Percentiles rank a stretch among this genome's conserved stretches.
These are phyloP conservation scores for Dromius quadrimaculatus DNA, from an alignment of 2,888 invertebrate genomes.

Conservation along the genomic window DNA sequence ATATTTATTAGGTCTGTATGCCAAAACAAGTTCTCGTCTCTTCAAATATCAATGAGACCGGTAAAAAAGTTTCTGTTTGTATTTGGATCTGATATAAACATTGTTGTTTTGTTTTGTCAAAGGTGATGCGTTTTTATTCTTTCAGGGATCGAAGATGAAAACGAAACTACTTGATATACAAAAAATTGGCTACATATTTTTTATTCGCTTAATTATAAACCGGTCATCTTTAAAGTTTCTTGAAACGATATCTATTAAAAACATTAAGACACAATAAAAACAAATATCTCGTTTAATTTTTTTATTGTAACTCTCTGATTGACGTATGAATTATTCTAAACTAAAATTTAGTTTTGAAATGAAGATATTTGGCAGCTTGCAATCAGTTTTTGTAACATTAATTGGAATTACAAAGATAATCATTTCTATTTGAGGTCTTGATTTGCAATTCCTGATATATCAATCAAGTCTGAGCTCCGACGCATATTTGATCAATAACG, in stretches of 20 bases:
- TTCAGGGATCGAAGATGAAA: neutral
- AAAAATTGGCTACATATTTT: neutral
- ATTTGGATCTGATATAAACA: constrained; percentile 36
- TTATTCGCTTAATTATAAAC: neutral
- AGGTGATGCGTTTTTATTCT: neutral
- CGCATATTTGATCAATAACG: too few species aligned
- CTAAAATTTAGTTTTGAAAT: neutral
- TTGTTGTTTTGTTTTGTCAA: constrained; percentile 11
- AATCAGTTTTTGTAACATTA: neutral
- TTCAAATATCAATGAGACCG: constrained; percentile 31
- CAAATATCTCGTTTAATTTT: neutral
- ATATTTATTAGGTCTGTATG: constrained; percentile 46
- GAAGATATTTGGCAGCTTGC: neutral
- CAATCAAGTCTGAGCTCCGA: too few species aligned
- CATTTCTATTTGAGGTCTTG: neutral
- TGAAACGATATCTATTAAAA: neutral
- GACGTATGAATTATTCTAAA: neutral
- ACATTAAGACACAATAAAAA: neutral
- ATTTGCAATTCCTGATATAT: too few species aligned
- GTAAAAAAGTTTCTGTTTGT: constrained; percentile 23
- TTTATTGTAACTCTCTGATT: neutral
- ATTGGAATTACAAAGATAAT: neutral
- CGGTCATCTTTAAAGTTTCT: neutral
- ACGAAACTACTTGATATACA: neutral
- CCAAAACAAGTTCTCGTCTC: constrained; percentile 38